Conservation (phyloP, 2,797 vertebrate species). For the Microctenopoma lineatum region DNA sequence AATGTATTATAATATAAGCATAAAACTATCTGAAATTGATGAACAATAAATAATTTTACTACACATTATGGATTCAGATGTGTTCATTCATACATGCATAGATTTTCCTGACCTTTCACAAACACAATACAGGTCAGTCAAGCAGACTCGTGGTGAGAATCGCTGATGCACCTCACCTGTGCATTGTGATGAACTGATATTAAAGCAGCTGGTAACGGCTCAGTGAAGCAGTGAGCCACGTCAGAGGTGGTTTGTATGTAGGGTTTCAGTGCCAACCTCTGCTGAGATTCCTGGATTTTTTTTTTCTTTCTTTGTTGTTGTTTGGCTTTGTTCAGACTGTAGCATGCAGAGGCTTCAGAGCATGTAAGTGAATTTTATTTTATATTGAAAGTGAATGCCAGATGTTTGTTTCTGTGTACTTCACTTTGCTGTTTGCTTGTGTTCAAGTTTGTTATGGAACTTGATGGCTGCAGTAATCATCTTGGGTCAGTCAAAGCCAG, state of each 20-base stretch:
- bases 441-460: slow-evolving; percentile 69
- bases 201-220: slow-evolving; percentile 43
- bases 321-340: slow-evolving; percentile 26
- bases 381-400: fast-evolving
- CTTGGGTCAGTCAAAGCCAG: slow-evolving; percentile 63
- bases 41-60: slow-evolving; percentile 42
- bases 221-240: not conserved
- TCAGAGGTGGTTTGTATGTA: slow-evolving; percentile 39
- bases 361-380: slow-evolving; percentile 55
- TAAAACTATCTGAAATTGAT: slow-evolving; percentile 6
- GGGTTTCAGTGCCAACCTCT: slow-evolving; percentile 25
- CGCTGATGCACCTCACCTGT: slow-evolving; percentile 59
- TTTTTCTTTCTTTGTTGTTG: not conserved
- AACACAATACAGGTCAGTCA: not conserved
- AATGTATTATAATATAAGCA: not conserved
- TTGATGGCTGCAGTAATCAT: slow-evolving; percentile 56
- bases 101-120: not conserved
- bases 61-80: not conserved
- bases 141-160: not conserved
- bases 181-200: slow-evolving; percentile 5
- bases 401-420: fast-evolving
- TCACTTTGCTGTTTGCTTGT: not conserved
- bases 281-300: slow-evolving; percentile 2
- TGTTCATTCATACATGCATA: not conserved
- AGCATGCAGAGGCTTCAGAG: slow-evolving; percentile 54